phyloP scores from a whole-genome alignment of 2,888 invertebrate genomes.

The Parnassius mnemosyne region DNA sequence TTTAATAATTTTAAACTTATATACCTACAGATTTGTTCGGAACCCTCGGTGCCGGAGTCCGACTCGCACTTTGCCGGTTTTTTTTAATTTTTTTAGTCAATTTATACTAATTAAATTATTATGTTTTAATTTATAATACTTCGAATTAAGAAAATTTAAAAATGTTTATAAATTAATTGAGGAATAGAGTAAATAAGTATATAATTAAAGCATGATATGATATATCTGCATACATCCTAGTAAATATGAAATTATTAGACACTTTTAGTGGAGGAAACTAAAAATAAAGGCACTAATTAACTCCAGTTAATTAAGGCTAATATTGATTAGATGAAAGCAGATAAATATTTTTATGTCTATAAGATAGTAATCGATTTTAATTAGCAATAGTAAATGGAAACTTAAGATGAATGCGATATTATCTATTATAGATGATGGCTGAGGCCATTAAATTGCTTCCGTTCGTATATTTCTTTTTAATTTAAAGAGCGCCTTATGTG shows the following conservation, averaged over 20 bases:
- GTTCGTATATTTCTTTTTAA: constrained; percentile 18
- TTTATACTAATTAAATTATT: too few relatives aligned
- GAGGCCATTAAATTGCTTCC: constrained; percentile 24
- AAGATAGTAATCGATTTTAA: constrained; percentile 27
- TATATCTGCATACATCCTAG: too few relatives aligned
- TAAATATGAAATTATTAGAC: not conserved
- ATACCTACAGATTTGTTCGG: too few relatives aligned
- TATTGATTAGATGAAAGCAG: constrained; percentile 21
- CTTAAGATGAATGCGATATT: constrained; percentile 18
- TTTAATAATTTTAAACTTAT: too few relatives aligned
- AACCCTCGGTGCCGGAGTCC: too few relatives aligned
- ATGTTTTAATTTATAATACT: too few relatives aligned
- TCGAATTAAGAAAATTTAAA: too few relatives aligned
- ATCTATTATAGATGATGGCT: constrained; percentile 24
- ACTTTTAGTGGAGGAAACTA: not conserved
- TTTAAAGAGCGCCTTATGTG: constrained; percentile 15
- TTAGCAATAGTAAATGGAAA: constrained; percentile 24
- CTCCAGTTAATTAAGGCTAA: constrained; percentile 10
- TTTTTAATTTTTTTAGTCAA: too few relatives aligned
- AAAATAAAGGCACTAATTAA: constrained; percentile 8
- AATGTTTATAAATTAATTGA: too few relatives aligned
- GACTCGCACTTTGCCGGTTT: too few relatives aligned
- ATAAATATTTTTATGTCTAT: constrained; percentile 23
- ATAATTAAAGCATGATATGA: too few relatives aligned
- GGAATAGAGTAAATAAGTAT: too few relatives aligned